These are phyloP conservation scores for Calyptommatus sinebrachiatus DNA, from an alignment of 2,113 vertebrate species.

Conservation along the genomic window DNA sequence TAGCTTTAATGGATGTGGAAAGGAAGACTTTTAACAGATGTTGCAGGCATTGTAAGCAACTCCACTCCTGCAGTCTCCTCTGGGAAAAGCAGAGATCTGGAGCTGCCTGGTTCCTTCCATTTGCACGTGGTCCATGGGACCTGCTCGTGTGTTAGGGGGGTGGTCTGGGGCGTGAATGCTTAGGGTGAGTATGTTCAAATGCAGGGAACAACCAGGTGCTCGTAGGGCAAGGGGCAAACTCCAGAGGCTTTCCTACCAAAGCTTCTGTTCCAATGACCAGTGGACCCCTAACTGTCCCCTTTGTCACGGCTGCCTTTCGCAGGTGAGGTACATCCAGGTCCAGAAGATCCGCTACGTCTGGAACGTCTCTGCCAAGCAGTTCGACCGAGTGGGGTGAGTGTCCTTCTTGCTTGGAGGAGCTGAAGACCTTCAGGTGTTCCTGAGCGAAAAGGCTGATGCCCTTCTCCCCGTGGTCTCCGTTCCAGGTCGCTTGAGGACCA, in stretches of 20 bases:
- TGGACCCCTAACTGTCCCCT: not conserved
- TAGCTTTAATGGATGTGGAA: no score
- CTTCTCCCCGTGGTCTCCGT: not conserved
- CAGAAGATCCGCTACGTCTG: slow-evolving; percentile 74
- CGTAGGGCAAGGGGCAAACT: no score
- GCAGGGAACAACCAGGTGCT: no score
- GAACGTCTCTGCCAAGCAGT: slow-evolving; percentile 62
- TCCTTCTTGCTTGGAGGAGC: not conserved
- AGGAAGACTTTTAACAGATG: no score
- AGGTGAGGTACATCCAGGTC: slow-evolving; percentile 70
- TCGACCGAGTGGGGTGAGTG: slow-evolving; percentile 72
- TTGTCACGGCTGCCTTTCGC: slow-evolving; percentile 5
- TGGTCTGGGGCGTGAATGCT: no score
- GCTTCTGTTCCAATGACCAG: no score
- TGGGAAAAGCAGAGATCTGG: not conserved
- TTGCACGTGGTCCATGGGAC: no score
- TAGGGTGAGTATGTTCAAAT: not conserved
- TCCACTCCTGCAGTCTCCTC: not conserved
- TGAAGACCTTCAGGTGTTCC: not conserved
- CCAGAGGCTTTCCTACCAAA: not conserved
- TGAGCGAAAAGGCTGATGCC: not conserved
- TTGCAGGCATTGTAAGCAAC: no score
- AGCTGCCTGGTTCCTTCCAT: not conserved
- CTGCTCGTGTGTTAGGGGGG: not conserved
- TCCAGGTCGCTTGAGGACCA: slow-evolving; percentile 67